Percentiles rank a stretch among this genome's conserved stretches.
phyloP scores from a whole-genome alignment of 2,797 vertebrate species.

The Ceyx erithaca region DNA sequence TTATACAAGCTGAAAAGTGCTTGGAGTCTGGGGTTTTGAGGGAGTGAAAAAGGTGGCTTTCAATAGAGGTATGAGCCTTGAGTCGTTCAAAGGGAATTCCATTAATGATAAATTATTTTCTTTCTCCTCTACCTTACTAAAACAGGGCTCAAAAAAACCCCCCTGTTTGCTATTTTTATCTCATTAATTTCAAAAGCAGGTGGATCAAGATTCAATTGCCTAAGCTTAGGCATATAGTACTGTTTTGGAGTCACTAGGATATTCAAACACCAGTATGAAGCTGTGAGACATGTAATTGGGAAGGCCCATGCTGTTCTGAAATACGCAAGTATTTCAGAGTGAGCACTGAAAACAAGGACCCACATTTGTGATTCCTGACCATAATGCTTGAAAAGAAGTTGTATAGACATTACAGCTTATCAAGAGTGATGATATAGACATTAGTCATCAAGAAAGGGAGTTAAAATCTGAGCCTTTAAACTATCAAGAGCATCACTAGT shows the following conservation, averaged over 20 bases:
- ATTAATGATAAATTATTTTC: not conserved
- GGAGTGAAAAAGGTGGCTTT: not conserved
- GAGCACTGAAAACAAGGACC: not conserved
- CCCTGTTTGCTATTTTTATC: not conserved
- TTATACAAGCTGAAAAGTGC: conserved; percentile 1
- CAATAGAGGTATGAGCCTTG: not conserved
- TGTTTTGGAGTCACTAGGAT: not conserved
- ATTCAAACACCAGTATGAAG: not conserved
- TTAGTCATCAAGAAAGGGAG: not conserved
- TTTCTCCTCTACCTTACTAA: conserved; percentile 9
- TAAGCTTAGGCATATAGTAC: not conserved
- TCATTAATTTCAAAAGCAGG: conserved; percentile 13
- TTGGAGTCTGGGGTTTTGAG: not conserved
- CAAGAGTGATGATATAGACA: not conserved
- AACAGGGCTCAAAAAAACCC: accelerated
- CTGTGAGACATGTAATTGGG: not conserved
- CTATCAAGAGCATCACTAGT: not conserved
- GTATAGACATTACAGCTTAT: not conserved
- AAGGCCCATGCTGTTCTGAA: not conserved
- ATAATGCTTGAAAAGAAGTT: not conserved
- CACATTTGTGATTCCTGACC: not conserved
- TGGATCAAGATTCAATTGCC: not conserved
- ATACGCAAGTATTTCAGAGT: not conserved
- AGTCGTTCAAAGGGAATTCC: conserved; percentile 9
- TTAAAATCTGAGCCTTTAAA: not conserved